Evolutionary conservation across 2,888 invertebrate genomes (phyloP).

Genomic region (Andrena hattorfiana): DNA sequence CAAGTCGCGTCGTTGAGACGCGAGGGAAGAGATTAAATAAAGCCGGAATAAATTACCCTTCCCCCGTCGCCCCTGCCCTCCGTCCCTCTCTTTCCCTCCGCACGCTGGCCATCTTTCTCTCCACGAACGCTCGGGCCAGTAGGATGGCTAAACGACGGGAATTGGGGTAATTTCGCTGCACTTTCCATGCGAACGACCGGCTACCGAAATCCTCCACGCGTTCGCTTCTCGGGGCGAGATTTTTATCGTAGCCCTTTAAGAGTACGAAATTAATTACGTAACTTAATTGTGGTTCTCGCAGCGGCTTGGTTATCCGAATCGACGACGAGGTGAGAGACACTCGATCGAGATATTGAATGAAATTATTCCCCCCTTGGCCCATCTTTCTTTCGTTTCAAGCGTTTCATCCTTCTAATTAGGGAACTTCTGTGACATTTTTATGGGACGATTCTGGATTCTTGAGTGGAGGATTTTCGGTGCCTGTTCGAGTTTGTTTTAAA

Average conservation of each 20-base stretch:
- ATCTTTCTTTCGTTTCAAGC: too few relatives aligned
- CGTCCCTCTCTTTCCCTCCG: background rate
- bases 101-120: conserved; percentile 4
- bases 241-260: background rate
- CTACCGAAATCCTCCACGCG: conserved; percentile 30
- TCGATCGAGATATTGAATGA: background rate
- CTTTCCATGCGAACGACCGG: conserved; percentile 38
- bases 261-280: background rate
- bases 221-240: background rate
- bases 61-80: conserved; percentile 24
- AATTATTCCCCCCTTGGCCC: too few relatives aligned
- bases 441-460: too few relatives aligned
- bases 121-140: conserved; percentile 14
- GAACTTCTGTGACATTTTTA: too few relatives aligned
- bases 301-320: background rate
- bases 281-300: background rate
- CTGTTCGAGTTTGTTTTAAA: too few relatives aligned
- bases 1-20: conserved; percentile 60
- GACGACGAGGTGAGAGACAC: background rate
- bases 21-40: conserved; percentile 73
- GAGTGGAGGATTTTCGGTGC: too few relatives aligned
- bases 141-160: conserved; percentile 67
- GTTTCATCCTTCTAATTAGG: too few relatives aligned
- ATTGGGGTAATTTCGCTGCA: conserved; percentile 63
- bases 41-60: conserved; percentile 74